phyloP scores from a whole-genome alignment of 2,888 invertebrate species.

The Portevinia maculata region DNA sequence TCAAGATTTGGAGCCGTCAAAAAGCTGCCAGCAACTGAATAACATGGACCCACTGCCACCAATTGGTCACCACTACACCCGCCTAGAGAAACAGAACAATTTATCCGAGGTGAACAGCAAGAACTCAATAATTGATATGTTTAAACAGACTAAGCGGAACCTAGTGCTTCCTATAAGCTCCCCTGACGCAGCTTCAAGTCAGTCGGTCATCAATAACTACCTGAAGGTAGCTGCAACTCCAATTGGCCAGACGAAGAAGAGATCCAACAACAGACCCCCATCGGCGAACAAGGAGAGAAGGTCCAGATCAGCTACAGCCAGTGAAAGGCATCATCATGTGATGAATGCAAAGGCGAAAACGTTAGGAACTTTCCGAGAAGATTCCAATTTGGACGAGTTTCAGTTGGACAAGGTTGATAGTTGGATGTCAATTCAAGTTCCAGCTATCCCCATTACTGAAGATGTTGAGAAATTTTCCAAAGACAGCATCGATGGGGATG shows the following conservation, averaged over 20 bases:
- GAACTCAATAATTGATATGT: conserved; percentile 42
- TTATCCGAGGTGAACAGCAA: conserved; percentile 78
- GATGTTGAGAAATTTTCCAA: conserved; percentile 75
- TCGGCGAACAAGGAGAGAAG: conserved; percentile 59
- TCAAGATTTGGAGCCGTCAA: conserved; percentile 73
- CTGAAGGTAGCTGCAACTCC: conserved; percentile 78
- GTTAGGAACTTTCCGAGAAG: conserved; percentile 77
- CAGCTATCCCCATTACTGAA: conserved; percentile 14
- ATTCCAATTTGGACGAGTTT: conserved; percentile 81
- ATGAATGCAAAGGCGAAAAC: conserved; percentile 71
- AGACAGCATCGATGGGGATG: conserved; percentile 76
- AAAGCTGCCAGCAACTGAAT: conserved; percentile 74
- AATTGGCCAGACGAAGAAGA: conserved; percentile 78
- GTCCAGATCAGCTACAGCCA: conserved; percentile 66
- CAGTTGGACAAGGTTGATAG: conserved; percentile 82
- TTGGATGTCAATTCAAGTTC: conserved; percentile 82
- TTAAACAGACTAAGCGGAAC: conserved; percentile 73
- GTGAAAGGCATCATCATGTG: conserved; percentile 7
- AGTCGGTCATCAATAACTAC: conserved; percentile 81
- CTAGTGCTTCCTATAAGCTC: conserved; percentile 57
- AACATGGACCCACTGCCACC: conserved; percentile 78
- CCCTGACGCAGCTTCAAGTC: conserved; percentile 71
- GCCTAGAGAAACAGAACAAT: conserved; percentile 80
- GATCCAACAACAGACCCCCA: conserved; percentile 77
- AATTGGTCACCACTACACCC: conserved; percentile 78